These are phyloP conservation scores for Diachasmimorpha longicaudata DNA, from an alignment of 1,140 invertebrate genomes.

Conservation along the genomic window DNA sequence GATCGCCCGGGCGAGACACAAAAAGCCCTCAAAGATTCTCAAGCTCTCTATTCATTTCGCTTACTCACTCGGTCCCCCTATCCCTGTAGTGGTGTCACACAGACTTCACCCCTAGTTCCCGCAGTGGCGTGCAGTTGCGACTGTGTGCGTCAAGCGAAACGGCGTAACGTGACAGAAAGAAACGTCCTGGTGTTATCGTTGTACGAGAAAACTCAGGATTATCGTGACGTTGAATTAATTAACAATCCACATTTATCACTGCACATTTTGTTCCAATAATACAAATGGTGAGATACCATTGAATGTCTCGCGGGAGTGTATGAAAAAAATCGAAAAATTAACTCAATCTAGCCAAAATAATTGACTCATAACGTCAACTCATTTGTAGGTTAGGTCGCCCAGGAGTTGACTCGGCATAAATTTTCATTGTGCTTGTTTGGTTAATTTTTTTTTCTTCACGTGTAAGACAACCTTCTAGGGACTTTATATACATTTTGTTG, in stretches of 20 bases:
- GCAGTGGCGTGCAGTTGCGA: not conserved
- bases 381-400: not conserved
- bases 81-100: not conserved
- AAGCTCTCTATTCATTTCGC: not conserved
- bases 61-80: not conserved
- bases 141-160: not conserved
- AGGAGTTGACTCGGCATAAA: conserved; percentile 10
- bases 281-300: not conserved
- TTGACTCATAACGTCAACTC: not conserved
- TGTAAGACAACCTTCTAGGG: conserved; percentile 6
- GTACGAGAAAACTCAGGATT: not conserved
- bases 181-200: not conserved
- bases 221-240: not conserved
- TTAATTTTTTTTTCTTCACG: not conserved
- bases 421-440: not conserved
- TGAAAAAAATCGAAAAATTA: not conserved
- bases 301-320: not conserved
- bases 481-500: not conserved
- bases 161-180: not conserved
- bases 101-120: not conserved
- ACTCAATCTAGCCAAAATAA: not conserved
- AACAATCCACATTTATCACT: not conserved
- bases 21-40: not conserved
- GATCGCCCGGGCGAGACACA: not conserved
- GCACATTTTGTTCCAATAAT: not conserved